Percentiles rank a stretch among this genome's conserved stretches.
Conservation (phyloP, 2,113 vertebrate species). For the rabbit (Oryctolagus cuniculus) region mOryCun1.1 NC_091442.1:60225001-60225500, state of each 20-base stretch:
- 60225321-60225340: not conserved
- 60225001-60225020: slow-evolving; percentile 95
- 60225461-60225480: not conserved
- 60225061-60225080: not conserved
- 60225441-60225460: not conserved
- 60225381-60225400: not conserved
- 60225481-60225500: slow-evolving; percentile 93
- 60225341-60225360: not conserved
- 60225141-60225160: not conserved
- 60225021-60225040: slow-evolving; percentile 91
- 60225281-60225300: not conserved
- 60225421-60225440: not conserved
- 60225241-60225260: not conserved
- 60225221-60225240: slow-evolving; percentile 31
- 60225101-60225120: too few relatives aligned
- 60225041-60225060: not conserved
- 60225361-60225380: rapidly evolving
- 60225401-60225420: not conserved
- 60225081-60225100: not conserved
- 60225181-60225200: not conserved
- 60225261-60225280: not conserved
- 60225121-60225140: not conserved
- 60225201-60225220: not conserved
- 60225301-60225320: not conserved
- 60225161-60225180: not conserved